phyloP scores from a whole-genome alignment of 2,888 invertebrate genomes.

The Prenolepis imparis region DNA sequence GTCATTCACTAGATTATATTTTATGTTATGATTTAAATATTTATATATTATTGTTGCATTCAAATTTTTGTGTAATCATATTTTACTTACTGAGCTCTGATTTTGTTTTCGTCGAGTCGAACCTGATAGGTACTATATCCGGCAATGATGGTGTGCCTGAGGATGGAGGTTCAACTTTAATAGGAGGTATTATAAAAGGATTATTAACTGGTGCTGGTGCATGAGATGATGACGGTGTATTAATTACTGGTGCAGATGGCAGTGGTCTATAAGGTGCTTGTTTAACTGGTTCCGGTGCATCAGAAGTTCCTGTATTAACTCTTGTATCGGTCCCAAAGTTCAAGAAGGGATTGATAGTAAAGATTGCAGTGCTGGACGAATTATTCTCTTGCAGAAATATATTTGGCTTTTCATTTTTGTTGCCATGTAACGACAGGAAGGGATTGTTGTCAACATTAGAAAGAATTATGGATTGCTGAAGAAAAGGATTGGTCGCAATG shows the following conservation, averaged over 20 bases:
- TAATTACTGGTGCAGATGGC: background rate
- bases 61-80: background rate
- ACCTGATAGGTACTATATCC: background rate
- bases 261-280: background rate
- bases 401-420: background rate
- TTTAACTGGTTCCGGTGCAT: background rate
- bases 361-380: background rate
- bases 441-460: slow-evolving; percentile 45
- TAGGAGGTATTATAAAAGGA: background rate
- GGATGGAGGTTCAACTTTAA: background rate
- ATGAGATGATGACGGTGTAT: background rate
- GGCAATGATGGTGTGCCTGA: background rate
- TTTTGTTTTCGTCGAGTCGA: slow-evolving; percentile 34
- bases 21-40: background rate
- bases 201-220: background rate
- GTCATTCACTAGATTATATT: background rate
- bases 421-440: background rate
- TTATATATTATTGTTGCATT: background rate
- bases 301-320: background rate
- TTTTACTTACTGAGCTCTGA: slow-evolving; percentile 69
- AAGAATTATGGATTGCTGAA: background rate
- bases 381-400: slow-evolving; percentile 1
- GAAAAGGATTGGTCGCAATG: slow-evolving; percentile 53
- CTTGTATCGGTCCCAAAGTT: background rate
- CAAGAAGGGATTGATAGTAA: slow-evolving; percentile 56